phyloP scores from a whole-genome alignment of 2,888 invertebrate species.

The Hoplodrina ambigua region DNA sequence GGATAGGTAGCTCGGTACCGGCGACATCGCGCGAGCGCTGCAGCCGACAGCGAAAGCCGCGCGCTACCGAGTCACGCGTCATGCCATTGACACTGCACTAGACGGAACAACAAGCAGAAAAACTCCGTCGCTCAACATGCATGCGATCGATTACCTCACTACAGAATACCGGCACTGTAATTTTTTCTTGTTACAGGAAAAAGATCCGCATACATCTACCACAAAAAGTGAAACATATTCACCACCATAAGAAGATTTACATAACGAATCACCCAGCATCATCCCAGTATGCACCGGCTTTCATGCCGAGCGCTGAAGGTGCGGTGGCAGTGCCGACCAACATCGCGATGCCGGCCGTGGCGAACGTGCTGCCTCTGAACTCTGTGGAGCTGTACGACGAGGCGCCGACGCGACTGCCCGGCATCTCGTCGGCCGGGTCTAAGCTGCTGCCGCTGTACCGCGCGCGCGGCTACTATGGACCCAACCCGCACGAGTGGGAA shows the following conservation, averaged over 20 bases:
- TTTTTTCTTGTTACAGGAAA: constrained; percentile 88
- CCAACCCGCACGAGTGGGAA: constrained; percentile 79
- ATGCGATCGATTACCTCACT: constrained; percentile 76
- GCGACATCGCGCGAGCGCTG: constrained; percentile 68
- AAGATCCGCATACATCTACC: constrained; percentile 90
- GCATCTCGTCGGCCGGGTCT: constrained; percentile 75
- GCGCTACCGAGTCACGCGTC: constrained; percentile 79
- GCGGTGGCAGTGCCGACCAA: constrained; percentile 82
- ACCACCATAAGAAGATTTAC: constrained; percentile 89
- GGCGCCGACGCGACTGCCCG: constrained; percentile 71
- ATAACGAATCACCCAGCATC: constrained; percentile 87
- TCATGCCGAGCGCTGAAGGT: constrained; percentile 84
- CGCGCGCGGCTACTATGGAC: constrained; percentile 87
- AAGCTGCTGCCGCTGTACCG: constrained; percentile 85
- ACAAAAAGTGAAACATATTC: constrained; percentile 90
- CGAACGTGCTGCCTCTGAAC: constrained; percentile 78
- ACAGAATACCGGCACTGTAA: constrained; percentile 74
- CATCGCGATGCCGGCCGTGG: constrained; percentile 78
- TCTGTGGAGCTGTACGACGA: constrained; percentile 83
- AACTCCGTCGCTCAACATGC: constrained; percentile 72
- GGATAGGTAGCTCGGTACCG: constrained; percentile 53
- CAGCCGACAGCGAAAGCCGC: constrained; percentile 81
- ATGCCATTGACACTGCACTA: constrained; percentile 81
- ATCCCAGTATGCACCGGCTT: constrained; percentile 87
- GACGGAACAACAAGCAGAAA: constrained; percentile 79